These are phyloP conservation scores for Pseudochaenichthys georgianus DNA, from an alignment of 2,797 vertebrate genomes.

Conservation along the genomic window DNA sequence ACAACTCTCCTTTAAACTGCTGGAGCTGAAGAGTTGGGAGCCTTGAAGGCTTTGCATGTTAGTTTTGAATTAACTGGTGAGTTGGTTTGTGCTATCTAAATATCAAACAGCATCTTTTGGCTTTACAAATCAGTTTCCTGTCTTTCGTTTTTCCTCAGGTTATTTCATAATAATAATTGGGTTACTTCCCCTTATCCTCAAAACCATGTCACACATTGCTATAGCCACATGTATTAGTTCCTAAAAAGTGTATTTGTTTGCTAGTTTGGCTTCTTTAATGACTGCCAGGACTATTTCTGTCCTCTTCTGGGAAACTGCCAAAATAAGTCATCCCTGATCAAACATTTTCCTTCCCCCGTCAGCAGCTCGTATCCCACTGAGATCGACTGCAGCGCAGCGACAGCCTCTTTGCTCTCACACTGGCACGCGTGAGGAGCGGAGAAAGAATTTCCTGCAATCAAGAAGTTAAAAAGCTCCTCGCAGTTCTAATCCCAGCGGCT, in stretches of 20 bases:
- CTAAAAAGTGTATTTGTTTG: neutral
- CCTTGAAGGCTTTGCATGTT: neutral
- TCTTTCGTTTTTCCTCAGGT: too few species aligned
- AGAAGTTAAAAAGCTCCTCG: conserved; percentile 24
- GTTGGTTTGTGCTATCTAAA: too few species aligned
- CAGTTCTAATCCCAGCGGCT: conserved; percentile 30
- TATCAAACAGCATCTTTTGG: too few species aligned
- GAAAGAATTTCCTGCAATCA: conserved; percentile 44
- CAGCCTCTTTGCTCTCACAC: conserved; percentile 45
- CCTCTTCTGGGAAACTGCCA: conserved; percentile 41
- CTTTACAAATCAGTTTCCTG: too few species aligned
- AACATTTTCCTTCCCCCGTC: conserved; percentile 61
- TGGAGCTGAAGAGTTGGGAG: neutral
- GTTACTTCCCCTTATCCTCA: too few species aligned
- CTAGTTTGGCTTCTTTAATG: neutral
- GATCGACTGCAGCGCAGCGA: conserved; percentile 43
- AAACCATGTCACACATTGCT: too few species aligned
- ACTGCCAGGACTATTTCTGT: conserved; percentile 32
- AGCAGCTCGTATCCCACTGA: conserved; percentile 45
- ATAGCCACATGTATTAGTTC: conserved; percentile 8
- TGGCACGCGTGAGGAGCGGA: conserved; percentile 13
- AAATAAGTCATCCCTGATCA: conserved; percentile 52
- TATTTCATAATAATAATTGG: too few species aligned
- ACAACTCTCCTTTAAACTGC: neutral
- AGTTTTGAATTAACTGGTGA: too few species aligned